These are phyloP conservation scores for Holocentrus rufus DNA, from an alignment of 2,797 vertebrate genomes.

Conservation along the genomic window DNA sequence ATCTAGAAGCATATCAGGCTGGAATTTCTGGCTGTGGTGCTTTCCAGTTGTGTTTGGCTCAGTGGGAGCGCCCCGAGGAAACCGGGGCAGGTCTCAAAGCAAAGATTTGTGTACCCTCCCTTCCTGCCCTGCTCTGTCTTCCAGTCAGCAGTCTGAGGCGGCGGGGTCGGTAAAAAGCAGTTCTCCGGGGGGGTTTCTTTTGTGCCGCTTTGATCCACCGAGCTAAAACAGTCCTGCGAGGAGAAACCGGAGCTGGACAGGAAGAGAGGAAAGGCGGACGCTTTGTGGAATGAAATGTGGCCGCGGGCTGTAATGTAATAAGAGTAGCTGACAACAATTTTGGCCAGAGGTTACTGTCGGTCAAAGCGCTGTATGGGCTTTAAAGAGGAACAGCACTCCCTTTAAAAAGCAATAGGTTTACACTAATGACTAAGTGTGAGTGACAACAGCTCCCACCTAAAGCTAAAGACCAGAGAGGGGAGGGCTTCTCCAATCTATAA, in stretches of 20 bases:
- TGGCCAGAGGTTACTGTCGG: slow-evolving; percentile 55
- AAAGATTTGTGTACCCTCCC: background rate
- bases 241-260: background rate
- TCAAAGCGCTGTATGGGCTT: slow-evolving; percentile 21
- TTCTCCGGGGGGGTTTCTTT: slow-evolving; percentile 18
- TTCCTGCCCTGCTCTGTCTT: slow-evolving; percentile 12
- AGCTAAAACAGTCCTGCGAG: background rate
- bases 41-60: slow-evolving; percentile 43
- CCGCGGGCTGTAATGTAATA: slow-evolving; percentile 47
- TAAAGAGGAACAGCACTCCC: slow-evolving; percentile 9
- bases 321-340: slow-evolving; percentile 47
- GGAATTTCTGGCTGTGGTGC: slow-evolving; percentile 51
- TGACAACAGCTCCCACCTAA: background rate
- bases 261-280: background rate
- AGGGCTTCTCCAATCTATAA: too few species aligned
- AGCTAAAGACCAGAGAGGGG: background rate
- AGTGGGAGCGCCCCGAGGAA: slow-evolving; percentile 34
- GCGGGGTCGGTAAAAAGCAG: background rate
- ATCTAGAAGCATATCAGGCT: slow-evolving; percentile 30
- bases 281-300: slow-evolving; percentile 43
- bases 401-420: background rate
- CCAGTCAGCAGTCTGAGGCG: background rate
- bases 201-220: slow-evolving; percentile 2
- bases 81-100: slow-evolving; percentile 42
- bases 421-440: slow-evolving; percentile 4